Evolutionary conservation across 2,888 invertebrate species (phyloP).

Genomic region (Trileptium ribeirensis): DNA sequence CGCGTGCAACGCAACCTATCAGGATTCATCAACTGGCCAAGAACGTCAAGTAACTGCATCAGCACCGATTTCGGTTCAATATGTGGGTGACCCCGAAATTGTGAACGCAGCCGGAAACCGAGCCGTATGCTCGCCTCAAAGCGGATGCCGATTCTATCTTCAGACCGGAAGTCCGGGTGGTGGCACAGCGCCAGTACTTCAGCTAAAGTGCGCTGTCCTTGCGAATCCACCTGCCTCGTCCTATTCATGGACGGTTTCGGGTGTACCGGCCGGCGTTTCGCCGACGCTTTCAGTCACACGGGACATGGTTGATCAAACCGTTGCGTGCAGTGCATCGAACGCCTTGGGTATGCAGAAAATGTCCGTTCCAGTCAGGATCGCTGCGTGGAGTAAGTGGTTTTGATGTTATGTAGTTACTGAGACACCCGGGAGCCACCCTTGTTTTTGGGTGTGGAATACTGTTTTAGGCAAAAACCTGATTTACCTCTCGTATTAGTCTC

Average conservation of each 20-base stretch:
- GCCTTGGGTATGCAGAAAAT: neutral
- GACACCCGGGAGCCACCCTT: too few relatives aligned
- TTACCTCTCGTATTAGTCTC: too few relatives aligned
- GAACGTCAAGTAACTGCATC: neutral
- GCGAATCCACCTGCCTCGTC: conserved; percentile 8
- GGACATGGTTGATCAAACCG: neutral
- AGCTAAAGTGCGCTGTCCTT: neutral
- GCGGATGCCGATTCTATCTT: conserved; percentile 12
- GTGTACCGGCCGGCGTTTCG: neutral
- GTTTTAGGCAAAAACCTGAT: too few relatives aligned
- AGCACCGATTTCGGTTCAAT: neutral
- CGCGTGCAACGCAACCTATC: conserved; percentile 9
- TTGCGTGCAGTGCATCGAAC: neutral
- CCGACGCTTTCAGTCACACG: neutral
- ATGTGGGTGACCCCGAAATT: conserved; percentile 9
- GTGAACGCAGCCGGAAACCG: neutral
- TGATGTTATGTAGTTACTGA: too few relatives aligned
- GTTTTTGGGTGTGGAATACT: too few relatives aligned
- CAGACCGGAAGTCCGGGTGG: neutral
- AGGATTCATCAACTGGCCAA: neutral
- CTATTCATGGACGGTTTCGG: neutral
- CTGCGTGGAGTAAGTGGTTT: neutral
- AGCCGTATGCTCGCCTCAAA: neutral
- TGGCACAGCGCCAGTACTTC: neutral
- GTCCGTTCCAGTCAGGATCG: neutral